Conservation (phyloP, 1,140 invertebrate genomes). For the Sinella curviseta region DNA sequence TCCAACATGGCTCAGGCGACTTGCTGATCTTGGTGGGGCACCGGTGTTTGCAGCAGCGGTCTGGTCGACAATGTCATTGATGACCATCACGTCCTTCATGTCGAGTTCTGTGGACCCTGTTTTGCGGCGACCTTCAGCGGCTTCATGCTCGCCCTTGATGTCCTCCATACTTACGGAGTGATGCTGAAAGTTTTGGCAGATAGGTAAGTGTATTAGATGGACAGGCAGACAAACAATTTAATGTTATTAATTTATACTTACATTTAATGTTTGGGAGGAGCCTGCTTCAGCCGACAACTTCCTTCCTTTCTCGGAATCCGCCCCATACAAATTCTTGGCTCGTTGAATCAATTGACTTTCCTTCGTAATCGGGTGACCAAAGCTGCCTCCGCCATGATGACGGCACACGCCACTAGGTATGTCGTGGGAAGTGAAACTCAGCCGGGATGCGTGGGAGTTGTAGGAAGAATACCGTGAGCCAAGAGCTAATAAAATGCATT, state of each 20-base stretch:
- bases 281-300: too few relatives aligned
- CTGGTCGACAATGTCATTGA: slow-evolving; percentile 95
- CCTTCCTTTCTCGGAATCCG: too few relatives aligned
- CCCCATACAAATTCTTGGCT: too few relatives aligned
- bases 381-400: slow-evolving; percentile 58
- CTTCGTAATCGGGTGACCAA: slow-evolving; percentile 68
- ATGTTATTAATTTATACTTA: too few relatives aligned
- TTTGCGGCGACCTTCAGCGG: not conserved
- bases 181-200: not conserved
- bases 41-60: slow-evolving; percentile 82
- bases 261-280: too few relatives aligned
- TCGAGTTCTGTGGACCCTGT: not conserved
- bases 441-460: slow-evolving; percentile 85
- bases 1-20: slow-evolving; percentile 65
- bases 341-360: slow-evolving; percentile 72
- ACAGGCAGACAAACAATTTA: too few relatives aligned
- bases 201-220: too few relatives aligned
- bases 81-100: slow-evolving; percentile 78
- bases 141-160: not conserved
- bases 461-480: slow-evolving; percentile 84
- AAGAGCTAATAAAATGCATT: not conserved
- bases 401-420: slow-evolving; percentile 75
- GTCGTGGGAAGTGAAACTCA: slow-evolving; percentile 85
- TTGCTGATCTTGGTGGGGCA: too few relatives aligned
- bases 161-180: not conserved